Base-by-base conservation (phyloP, 2,797 vertebrate genomes). In the Periophthalmus magnuspinnatus region DNA sequence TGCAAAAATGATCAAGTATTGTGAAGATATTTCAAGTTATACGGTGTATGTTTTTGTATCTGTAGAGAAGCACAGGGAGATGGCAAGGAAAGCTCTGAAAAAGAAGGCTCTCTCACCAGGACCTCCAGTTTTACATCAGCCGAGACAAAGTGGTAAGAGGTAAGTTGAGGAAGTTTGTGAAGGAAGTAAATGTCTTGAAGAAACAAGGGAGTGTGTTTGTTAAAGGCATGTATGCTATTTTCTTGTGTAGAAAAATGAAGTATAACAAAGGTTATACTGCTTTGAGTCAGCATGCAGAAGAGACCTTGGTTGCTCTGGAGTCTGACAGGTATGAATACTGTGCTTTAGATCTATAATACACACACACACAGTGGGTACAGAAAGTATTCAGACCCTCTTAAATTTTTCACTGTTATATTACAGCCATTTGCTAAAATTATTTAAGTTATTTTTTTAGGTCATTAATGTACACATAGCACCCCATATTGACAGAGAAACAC, bases 251-350 rank as follows among this genome's bases (percentile, higher is more conserved):
- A 88, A 94, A 84, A 0, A 92, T 97, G 80, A 98, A 96, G 86
- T 98, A 95, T 74, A 98, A 97, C 88, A 98, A 95, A 87, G 97
- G 96, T 76, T 98, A 99, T 45, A 84, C 94, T 0, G 95, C 95
- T 0, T 88, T 99, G 84, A 97, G 95, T 88, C 97, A 99, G 85
- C 94, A 88, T 1, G 91, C 93, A 1, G 97, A 99, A 68, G 97
- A 98, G 63, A 92, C 92, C 54, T 87, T 98, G 79, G 92, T 97
- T 69, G 95, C 95, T 24, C 85, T 98, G 0, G 94, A 97, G 76
- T 97, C 97, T 0, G 97, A 98, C 92, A 99, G 97, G 97, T 98
- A 82, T 91, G 84, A 45, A 21, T n/a, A 32, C 66, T 10, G 8
- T 66, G 22, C 19, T 33, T 34, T 1, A 57, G 7, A n/a, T n/a